These are phyloP conservation scores for Mirounga angustirostris DNA, from an alignment of 2,113 vertebrate species.

Conservation along the genomic window DNA sequence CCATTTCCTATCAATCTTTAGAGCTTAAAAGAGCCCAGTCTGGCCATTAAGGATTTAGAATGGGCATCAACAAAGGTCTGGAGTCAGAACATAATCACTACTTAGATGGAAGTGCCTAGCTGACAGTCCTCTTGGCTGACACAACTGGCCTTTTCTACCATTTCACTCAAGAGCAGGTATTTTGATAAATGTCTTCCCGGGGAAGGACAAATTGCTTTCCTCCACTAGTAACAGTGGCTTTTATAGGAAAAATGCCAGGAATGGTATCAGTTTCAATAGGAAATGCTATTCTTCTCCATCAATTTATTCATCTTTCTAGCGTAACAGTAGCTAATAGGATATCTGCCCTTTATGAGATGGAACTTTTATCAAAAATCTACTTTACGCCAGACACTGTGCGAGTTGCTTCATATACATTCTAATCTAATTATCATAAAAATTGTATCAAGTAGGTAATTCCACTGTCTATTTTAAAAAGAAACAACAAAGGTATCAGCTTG, in stretches of 20 bases:
- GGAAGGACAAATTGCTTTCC: not conserved
- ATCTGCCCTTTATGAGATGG: not conserved
- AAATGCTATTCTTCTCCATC: constrained; percentile 42
- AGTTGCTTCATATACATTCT: not conserved
- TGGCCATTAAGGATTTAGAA: not conserved
- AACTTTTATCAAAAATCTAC: constrained; percentile 27
- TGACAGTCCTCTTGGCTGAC: not conserved
- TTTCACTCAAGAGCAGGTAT: not conserved
- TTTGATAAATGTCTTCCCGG: not conserved
- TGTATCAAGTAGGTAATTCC: not conserved
- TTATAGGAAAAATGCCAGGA: constrained; percentile 7
- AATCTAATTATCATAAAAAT: constrained; percentile 2
- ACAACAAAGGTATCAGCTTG: not conserved
- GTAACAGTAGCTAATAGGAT: not conserved
- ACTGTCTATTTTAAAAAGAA: not conserved
- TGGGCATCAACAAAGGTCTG: constrained; percentile 5
- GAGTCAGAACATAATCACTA: not conserved
- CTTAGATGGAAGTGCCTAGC: not conserved
- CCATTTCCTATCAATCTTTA: not conserved
- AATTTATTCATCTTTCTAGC: not conserved
- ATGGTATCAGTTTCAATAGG: not conserved
- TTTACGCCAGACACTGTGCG: not conserved
- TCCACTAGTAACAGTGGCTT: constrained; percentile 8
- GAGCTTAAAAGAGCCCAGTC: not conserved
- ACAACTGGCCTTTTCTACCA: not conserved